phyloP scores from a whole-genome alignment of 2,797 vertebrate species.

The Liparis tanakae region DNA sequence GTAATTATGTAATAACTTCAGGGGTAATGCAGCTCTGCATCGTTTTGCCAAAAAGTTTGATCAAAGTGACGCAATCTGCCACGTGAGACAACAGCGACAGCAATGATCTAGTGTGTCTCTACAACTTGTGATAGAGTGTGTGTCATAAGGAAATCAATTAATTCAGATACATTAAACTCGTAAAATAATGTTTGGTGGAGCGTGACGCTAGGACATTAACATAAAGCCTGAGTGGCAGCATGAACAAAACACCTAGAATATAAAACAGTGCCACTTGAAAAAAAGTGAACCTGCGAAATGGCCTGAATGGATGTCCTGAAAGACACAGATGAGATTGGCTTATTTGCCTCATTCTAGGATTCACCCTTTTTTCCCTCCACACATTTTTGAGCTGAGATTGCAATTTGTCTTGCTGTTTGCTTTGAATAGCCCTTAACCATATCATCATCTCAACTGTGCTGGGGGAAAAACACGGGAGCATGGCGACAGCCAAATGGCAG shows the following conservation, averaged over 20 bases:
- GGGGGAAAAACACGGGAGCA: constrained; percentile 87
- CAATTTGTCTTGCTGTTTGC: constrained; percentile 88
- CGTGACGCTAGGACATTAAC: constrained; percentile 29
- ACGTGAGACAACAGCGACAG: constrained; percentile 18
- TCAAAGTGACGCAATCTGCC: constrained; percentile 28
- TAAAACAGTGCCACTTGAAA: constrained; percentile 36
- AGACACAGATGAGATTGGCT: constrained; percentile 73
- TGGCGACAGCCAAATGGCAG: constrained; percentile 95
- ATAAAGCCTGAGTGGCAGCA: constrained; percentile 37
- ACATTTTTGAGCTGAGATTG: constrained; percentile 84
- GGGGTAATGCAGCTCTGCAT: too few relatives aligned
- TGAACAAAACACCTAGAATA: constrained; percentile 41
- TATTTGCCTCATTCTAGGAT: constrained; percentile 75
- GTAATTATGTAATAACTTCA: too few relatives aligned
- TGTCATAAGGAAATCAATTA: constrained; percentile 19
- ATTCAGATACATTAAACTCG: constrained; percentile 1
- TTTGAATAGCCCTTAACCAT: constrained; percentile 88
- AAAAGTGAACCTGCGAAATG: constrained; percentile 57
- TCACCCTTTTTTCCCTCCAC: constrained; percentile 69
- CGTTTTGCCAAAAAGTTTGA: constrained; percentile 53
- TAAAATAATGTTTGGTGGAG: constrained; percentile 24
- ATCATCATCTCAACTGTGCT: constrained; percentile 89
- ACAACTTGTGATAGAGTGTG: constrained; percentile 13
- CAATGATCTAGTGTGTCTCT: constrained; percentile 5
- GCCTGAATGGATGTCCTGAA: constrained; percentile 58